These are phyloP conservation scores for Eremophila alpestris DNA, from an alignment of 2,797 vertebrate genomes.

Conservation along the genomic window DNA sequence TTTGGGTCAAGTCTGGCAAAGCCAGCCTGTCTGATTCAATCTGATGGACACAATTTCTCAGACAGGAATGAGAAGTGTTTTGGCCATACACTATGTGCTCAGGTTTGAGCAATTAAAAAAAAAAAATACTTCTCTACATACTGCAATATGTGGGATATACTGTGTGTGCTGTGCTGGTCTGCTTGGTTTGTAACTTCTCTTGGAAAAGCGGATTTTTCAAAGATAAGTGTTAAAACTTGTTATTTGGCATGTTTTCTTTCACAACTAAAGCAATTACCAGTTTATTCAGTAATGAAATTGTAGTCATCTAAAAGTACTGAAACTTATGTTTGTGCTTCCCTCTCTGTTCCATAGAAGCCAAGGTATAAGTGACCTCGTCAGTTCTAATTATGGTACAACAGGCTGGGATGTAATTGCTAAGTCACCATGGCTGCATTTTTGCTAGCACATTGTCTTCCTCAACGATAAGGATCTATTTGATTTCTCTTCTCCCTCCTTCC, in stretches of 20 bases:
- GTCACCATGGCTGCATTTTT: background rate
- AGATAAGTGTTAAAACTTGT: background rate
- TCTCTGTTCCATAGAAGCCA: background rate
- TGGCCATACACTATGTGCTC: background rate
- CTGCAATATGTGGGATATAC: background rate
- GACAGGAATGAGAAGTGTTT: background rate
- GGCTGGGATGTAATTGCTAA: background rate
- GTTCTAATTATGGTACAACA: background rate
- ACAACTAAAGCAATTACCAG: background rate
- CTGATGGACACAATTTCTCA: background rate
- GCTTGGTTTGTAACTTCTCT: background rate
- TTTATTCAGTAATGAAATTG: background rate
- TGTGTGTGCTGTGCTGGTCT: background rate
- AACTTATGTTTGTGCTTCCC: background rate
- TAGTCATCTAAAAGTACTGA: background rate
- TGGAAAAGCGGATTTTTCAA: background rate
- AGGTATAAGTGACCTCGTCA: background rate
- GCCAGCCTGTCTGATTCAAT: background rate
- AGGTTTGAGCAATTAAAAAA: background rate
- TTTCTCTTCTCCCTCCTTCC: background rate
- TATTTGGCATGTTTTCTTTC: background rate
- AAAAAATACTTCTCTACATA: background rate
- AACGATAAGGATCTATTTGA: background rate
- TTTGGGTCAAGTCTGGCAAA: background rate
- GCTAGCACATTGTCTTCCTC: background rate